Conservation (phyloP, 2,797 vertebrate genomes). For the Emys orbicularis region DNA sequence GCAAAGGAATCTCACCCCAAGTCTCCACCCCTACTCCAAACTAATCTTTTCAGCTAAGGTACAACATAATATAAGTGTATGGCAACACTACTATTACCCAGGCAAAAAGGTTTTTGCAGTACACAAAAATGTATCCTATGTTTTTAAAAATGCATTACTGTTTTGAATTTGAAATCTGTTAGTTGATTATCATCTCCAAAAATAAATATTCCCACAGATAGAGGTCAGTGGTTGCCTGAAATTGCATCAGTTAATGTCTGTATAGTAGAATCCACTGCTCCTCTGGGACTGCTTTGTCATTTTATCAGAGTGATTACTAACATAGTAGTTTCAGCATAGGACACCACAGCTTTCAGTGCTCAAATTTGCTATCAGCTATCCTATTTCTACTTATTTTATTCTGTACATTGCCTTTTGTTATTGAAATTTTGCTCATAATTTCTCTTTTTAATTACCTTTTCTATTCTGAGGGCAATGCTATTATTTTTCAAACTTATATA, state of each 20-base stretch:
- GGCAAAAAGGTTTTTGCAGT: background rate
- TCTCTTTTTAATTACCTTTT: constrained; percentile 68
- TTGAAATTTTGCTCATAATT: constrained; percentile 62
- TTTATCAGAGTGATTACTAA: constrained; percentile 81
- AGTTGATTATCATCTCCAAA: constrained; percentile 75
- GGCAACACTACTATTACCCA: background rate
- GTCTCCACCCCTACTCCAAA: background rate
- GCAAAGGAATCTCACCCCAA: background rate
- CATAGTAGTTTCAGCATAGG: constrained; percentile 56
- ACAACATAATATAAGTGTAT: background rate
- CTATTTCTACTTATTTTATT: constrained; percentile 30
- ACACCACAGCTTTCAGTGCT: constrained; percentile 29
- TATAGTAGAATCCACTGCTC: constrained; percentile 66
- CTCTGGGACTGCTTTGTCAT: constrained; percentile 79
- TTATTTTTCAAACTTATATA: constrained; percentile 68
- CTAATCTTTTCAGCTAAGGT: background rate
- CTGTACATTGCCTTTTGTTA: constrained; percentile 44
- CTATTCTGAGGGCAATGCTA: constrained; percentile 53
- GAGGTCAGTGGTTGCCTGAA: constrained; percentile 86
- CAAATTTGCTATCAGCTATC: constrained; percentile 32
- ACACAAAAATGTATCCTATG: background rate
- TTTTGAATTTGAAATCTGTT: constrained; percentile 68
- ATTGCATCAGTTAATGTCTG: constrained; percentile 83
- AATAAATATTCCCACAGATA: constrained; percentile 84
- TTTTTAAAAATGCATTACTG: background rate